These are phyloP conservation scores for Dendrocincla tyrannina DNA, from an alignment of 2,797 vertebrate species.

Conservation along the genomic window DNA sequence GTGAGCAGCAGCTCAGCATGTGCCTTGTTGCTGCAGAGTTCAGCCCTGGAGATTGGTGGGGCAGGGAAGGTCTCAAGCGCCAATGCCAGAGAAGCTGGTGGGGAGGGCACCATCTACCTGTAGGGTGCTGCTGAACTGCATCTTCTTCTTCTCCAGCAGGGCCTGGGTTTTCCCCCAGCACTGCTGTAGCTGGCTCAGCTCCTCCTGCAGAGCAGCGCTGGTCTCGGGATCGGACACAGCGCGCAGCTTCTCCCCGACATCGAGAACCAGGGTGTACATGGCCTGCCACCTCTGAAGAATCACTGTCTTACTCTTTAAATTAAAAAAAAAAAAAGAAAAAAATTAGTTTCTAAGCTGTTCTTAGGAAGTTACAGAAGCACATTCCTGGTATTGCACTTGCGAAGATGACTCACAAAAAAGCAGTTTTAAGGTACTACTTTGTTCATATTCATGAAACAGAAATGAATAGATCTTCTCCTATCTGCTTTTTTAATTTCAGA, in stretches of 20 bases:
- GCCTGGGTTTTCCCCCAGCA: constrained; percentile 79
- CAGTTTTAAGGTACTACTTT: background rate
- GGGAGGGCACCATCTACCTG: constrained; percentile 74
- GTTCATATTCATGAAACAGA: background rate
- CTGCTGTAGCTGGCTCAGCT: constrained; percentile 81
- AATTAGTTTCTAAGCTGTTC: background rate
- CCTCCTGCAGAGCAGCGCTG: constrained; percentile 73
- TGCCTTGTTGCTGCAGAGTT: background rate
- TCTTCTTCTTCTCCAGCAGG: constrained; percentile 75
- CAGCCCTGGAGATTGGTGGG: background rate
- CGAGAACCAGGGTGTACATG: constrained; percentile 79
- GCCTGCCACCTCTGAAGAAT: constrained; percentile 82
- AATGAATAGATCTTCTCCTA: background rate
- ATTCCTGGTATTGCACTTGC: background rate
- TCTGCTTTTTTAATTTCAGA: background rate
- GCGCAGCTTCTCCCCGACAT: constrained; percentile 82
- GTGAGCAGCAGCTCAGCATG: background rate
- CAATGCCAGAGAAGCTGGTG: background rate
- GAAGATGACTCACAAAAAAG: background rate
- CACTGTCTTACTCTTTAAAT: constrained; percentile 80
- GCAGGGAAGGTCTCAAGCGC: background rate
- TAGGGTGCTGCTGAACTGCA: constrained; percentile 69
- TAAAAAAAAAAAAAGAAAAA: background rate
- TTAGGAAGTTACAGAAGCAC: background rate
- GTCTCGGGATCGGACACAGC: constrained; percentile 71